Conservation (phyloP, 2,888 invertebrate genomes). For the Torymus texanus region DNA sequence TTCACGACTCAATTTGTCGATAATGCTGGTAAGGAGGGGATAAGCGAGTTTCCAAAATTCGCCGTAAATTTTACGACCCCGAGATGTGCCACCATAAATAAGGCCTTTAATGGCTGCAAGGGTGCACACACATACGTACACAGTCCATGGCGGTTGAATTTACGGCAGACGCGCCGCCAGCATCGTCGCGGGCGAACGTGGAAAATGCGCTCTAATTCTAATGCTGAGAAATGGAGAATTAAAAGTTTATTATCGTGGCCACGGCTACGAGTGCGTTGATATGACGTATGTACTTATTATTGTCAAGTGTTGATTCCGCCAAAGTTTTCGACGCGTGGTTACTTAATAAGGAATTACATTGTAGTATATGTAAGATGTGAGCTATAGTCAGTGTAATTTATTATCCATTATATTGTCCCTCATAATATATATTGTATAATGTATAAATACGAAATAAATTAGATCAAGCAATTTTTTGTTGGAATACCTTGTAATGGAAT, state of each 20-base stretch:
- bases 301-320: not conserved
- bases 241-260: constrained; percentile 44
- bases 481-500: too few species aligned
- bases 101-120: constrained; percentile 53
- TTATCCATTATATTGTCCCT: too few species aligned
- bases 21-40: constrained; percentile 45
- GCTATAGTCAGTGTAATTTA: too few species aligned
- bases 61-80: constrained; percentile 54
- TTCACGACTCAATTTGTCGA: constrained; percentile 53
- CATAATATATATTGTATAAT: too few species aligned
- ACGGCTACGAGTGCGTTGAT: not conserved
- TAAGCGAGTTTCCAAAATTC: constrained; percentile 57
- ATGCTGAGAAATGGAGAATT: constrained; percentile 52
- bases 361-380: too few species aligned
- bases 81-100: constrained; percentile 53
- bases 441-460: too few species aligned
- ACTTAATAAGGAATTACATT: too few species aligned
- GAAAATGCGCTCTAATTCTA: constrained; percentile 47
- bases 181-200: constrained; percentile 7
- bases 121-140: constrained; percentile 6
- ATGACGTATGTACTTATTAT: not conserved
- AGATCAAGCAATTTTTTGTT: too few species aligned
- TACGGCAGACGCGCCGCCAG: constrained; percentile 33
- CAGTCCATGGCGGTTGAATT: constrained; percentile 50
- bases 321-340: too few species aligned